A percentile compares a stretch with the other conserved stretches of the same genome.
phyloP scores from a whole-genome alignment of 2,797 vertebrate species.

The Onychomys leucogaster region DNA sequence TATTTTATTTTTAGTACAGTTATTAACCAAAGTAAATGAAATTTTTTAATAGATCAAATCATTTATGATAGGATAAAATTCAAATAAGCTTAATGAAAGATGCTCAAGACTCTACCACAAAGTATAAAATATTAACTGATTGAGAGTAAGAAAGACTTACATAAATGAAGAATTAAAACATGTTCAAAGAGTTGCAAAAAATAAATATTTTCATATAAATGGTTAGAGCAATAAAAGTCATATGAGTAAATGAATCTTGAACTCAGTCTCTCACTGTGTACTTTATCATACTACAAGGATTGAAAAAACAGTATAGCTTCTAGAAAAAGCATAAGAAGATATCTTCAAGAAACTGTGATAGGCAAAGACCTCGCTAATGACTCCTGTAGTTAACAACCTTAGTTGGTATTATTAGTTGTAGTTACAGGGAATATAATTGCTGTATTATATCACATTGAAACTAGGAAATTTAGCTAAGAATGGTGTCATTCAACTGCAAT shows the following conservation, averaged over 20 bases:
- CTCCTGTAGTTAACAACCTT: neutral
- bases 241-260: neutral
- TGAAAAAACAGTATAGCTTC: conserved; percentile 5
- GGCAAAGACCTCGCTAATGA: neutral
- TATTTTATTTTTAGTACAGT: neutral
- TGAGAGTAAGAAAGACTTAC: neutral
- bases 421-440: neutral
- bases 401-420: no score
- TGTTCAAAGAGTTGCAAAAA: neutral
- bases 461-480: neutral
- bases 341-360: neutral
- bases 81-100: neutral
- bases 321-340: neutral
- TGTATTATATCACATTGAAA: neutral
- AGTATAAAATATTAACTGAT: neutral
- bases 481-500: neutral
- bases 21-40: conserved; percentile 15
- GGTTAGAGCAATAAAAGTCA: neutral
- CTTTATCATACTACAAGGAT: neutral
- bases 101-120: neutral
- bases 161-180: conserved; percentile 23
- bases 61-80: conserved; percentile 29
- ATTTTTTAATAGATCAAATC: neutral
- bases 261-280: neutral
- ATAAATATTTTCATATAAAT: neutral